Evolutionary conservation across 1,140 invertebrate genomes (phyloP).

Genomic region (Lycorma delicatula): DNA sequence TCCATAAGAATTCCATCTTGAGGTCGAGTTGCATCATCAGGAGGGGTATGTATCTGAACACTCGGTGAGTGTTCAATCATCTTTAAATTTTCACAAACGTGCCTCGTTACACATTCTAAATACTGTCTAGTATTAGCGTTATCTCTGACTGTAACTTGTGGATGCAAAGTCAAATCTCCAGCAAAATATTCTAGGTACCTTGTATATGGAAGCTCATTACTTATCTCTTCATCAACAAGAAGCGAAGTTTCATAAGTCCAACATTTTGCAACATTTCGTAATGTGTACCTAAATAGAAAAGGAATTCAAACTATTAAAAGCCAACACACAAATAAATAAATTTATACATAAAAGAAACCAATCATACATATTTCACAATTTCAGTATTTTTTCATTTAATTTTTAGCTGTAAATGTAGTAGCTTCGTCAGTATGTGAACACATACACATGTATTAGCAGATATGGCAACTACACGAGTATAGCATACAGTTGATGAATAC

Average conservation of each 20-base stretch:
- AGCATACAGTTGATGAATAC: too few species aligned
- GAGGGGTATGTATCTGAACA: constrained; percentile 89
- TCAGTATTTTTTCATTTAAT: too few species aligned
- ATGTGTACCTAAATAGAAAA: constrained; percentile 79
- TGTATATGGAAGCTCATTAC: constrained; percentile 84
- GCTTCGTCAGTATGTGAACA: too few species aligned
- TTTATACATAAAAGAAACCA: too few species aligned
- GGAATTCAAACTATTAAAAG: too few species aligned
- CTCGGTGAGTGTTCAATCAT: constrained; percentile 80
- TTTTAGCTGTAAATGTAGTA: too few species aligned
- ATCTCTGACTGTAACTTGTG: constrained; percentile 75
- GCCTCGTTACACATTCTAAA: constrained; percentile 75
- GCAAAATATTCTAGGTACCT: constrained; percentile 95
- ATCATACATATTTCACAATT: too few species aligned
- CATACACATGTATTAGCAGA: too few species aligned
- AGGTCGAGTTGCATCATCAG: constrained; percentile 48
- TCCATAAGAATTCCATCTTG: constrained; percentile 60
- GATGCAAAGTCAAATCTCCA: constrained; percentile 89
- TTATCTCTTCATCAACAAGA: constrained; percentile 81
- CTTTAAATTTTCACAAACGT: constrained; percentile 79
- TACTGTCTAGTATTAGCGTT: constrained; percentile 92
- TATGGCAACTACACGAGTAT: too few species aligned
- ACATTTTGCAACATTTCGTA: constrained; percentile 94
- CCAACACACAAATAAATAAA: too few species aligned
- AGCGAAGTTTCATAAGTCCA: constrained; percentile 99